Evolutionary conservation across 2,797 vertebrate species (phyloP).

Genomic region (Pangasius sanitwongsei): DNA sequence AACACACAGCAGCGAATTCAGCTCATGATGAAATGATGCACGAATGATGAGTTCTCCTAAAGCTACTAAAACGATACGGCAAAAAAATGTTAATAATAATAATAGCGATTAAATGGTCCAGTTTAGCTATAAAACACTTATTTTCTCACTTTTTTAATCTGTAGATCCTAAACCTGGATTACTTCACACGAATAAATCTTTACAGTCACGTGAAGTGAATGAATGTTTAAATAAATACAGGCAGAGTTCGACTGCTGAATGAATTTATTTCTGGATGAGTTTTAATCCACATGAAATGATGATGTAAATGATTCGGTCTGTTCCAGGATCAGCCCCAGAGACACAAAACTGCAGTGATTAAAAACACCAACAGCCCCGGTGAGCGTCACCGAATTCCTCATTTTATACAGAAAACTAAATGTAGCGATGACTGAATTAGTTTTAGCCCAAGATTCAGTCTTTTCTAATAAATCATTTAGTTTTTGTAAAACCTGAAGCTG

Average conservation of each 20-base stretch:
- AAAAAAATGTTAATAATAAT: not conserved
- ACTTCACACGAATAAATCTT: not conserved
- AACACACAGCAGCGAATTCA: not conserved
- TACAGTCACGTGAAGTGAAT: not conserved
- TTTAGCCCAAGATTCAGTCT: not conserved
- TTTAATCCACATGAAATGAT: not conserved
- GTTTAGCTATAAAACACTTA: not conserved
- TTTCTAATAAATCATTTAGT: not conserved
- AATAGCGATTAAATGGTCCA: no score
- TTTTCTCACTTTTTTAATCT: not conserved
- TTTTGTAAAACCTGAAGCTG: not conserved
- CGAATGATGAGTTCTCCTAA: not conserved
- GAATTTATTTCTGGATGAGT: not conserved
- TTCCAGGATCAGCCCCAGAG: constrained; percentile 92
- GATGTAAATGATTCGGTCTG: not conserved
- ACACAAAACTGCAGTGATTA: constrained; percentile 90
- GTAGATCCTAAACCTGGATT: not conserved
- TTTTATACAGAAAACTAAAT: not conserved
- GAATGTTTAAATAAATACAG: no score
- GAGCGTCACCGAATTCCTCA: not conserved
- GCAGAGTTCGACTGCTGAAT: not conserved
- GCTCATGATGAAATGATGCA: not conserved
- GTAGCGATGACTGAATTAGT: no score
- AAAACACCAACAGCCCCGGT: constrained; percentile 95
- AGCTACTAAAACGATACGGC: no score